Base-by-base conservation (phyloP, 2,888 invertebrate genomes). In the Alloplasta piceator region DNA sequence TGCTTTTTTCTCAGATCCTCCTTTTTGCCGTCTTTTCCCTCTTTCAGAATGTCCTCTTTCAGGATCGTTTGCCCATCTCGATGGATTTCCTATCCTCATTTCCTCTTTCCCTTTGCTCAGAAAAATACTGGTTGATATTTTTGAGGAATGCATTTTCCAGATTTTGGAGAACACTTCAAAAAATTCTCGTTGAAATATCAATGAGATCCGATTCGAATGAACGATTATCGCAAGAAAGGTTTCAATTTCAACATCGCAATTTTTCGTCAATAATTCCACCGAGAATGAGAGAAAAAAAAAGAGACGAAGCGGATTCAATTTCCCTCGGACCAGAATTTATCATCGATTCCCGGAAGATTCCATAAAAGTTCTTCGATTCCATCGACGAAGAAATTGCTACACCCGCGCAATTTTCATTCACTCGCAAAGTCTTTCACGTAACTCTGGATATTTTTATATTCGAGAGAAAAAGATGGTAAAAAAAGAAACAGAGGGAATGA, bases 1-100 rank as follows among this genome's bases (percentile, higher is more conserved):
- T 77, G 76, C 63, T 82, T 77, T 67, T 61, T 77, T 67, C 56
- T 58, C 67, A 55, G 61, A 70, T 39, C 74, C 64, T 48, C 38
- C 26, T 26, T 64, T 46, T 39, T 43, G 6, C 48, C 55, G 16
- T 63, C 50, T 12, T 43, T 55, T 43, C 55, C 64, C 55, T 63
- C 36, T 39, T 38, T n/a, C 39, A 26, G 26, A 26, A 26, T 26
- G 16, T 39, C 55, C n/a, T 46, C 64, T 71, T 58, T 50, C 39
- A 14, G n/a, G 38, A 61, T 66, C 61, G 50, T 71, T 77, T 71
- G 16, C 50, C 56, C 26, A 7, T 26, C 52, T 38, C 52, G 46
- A 48, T 70, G 41, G 50, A 26, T 36, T 50, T 36, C 7, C 66
- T 6, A 9, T 61, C 52, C 26, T 26, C 26, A 26, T 26, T 26